phyloP scores from a whole-genome alignment of 2,113 vertebrate species.

The Herpetotheres cachinnans region DNA sequence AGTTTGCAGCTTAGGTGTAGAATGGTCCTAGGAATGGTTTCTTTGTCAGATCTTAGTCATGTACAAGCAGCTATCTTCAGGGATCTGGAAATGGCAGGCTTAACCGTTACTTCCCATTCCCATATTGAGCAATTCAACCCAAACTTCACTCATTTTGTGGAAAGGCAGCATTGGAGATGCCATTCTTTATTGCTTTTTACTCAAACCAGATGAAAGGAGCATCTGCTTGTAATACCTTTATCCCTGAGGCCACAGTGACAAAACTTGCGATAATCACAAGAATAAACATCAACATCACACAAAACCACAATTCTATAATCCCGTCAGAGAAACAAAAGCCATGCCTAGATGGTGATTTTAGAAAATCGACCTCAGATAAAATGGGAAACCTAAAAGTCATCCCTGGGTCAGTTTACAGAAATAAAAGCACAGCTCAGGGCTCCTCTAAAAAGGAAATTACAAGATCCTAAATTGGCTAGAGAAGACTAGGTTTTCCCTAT shows the following conservation, averaged over 20 bases:
- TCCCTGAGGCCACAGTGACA: not conserved
- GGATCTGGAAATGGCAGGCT: not conserved
- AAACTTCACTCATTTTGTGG: not conserved
- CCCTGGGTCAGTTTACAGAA: not conserved
- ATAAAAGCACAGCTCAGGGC: not conserved
- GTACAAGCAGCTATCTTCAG: not conserved
- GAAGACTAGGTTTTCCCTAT: not conserved
- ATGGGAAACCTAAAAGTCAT: not conserved
- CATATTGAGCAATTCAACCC: not conserved
- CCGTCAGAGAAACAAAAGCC: not conserved
- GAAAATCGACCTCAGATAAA: not conserved
- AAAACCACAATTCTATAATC: not conserved
- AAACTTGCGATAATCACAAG: not conserved
- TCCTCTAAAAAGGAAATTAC: not conserved
- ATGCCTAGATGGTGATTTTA: not conserved
- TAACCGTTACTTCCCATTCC: not conserved
- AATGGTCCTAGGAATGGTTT: not conserved
- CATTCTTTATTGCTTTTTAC: not conserved
- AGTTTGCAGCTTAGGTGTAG: not conserved
- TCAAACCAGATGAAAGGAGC: not conserved
- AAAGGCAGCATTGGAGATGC: not conserved
- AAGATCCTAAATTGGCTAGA: not conserved
- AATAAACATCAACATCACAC: accelerated
- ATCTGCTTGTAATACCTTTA: not conserved
- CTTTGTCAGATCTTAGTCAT: not conserved